phyloP scores from a whole-genome alignment of 2,113 vertebrate species.

The Paralichthys olivaceus region DNA sequence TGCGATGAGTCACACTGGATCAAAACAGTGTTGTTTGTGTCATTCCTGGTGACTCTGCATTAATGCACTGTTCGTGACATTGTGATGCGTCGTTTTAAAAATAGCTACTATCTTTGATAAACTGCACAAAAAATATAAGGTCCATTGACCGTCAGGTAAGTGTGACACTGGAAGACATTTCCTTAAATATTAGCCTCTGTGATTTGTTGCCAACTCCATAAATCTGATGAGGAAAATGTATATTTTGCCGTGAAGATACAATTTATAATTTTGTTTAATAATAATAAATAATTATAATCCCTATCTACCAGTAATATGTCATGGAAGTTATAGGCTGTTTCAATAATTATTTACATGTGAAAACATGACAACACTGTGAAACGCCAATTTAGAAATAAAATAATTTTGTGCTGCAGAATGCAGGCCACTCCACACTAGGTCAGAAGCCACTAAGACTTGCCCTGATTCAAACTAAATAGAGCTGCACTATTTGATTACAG shows the following conservation, averaged over 20 bases:
- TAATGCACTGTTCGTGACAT: neutral
- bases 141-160: too few species aligned
- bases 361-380: slow-evolving; percentile 2
- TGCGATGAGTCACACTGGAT: slow-evolving; percentile 27
- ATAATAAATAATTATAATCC: neutral
- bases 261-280: neutral
- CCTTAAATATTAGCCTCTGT: neutral
- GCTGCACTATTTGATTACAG: slow-evolving; percentile 47
- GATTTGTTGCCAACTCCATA: neutral
- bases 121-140: neutral
- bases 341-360: neutral
- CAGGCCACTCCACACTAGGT: neutral
- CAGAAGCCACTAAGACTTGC: slow-evolving; percentile 10
- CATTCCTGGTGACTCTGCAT: neutral
- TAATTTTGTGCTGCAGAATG: neutral
- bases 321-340: neutral
- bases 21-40: slow-evolving; percentile 4
- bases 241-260: neutral
- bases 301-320: neutral
- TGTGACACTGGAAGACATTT: neutral
- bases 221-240: neutral
- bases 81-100: neutral
- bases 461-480: slow-evolving; percentile 42
- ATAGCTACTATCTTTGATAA: neutral
- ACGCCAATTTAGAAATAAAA: neutral